Evolutionary conservation across 2,113 vertebrate genomes (phyloP).

Genomic region (Lates calcarifer): DNA sequence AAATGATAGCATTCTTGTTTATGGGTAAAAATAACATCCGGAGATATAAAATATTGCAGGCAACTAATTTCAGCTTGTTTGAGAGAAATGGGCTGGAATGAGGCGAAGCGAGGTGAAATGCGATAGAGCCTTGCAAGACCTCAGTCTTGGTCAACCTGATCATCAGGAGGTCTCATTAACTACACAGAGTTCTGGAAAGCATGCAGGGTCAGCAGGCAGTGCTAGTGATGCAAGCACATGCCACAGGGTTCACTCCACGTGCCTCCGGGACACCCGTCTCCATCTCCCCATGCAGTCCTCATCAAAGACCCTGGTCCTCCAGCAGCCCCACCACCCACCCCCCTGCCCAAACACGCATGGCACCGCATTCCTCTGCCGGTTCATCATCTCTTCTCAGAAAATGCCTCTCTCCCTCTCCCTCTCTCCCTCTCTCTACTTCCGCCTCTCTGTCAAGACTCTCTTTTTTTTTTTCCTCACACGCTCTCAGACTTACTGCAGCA

Average conservation of each 20-base stretch:
- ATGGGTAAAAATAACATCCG: neutral
- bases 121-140: constrained; percentile 20
- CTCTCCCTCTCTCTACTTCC: constrained; percentile 40
- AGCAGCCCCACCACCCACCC: neutral
- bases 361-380: constrained; percentile 59
- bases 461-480: constrained; percentile 40
- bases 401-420: constrained; percentile 43
- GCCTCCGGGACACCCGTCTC: constrained; percentile 33
- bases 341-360: constrained; percentile 48
- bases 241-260: constrained; percentile 30
- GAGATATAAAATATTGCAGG: neutral
- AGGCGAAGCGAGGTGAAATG: constrained; percentile 16
- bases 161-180: constrained; percentile 55
- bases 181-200: constrained; percentile 34
- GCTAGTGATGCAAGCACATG: constrained; percentile 51
- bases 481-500: constrained; percentile 15
- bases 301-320: constrained; percentile 32
- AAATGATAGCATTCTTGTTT: neutral
- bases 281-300: constrained; percentile 42
- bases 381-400: constrained; percentile 65
- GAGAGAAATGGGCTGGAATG: constrained; percentile 5
- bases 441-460: constrained; percentile 38
- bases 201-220: constrained; percentile 46
- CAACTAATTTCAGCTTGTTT: neutral
- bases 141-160: constrained; percentile 16